Conservation (phyloP, 2,113 vertebrate species). For the Chrysemys picta region DNA sequence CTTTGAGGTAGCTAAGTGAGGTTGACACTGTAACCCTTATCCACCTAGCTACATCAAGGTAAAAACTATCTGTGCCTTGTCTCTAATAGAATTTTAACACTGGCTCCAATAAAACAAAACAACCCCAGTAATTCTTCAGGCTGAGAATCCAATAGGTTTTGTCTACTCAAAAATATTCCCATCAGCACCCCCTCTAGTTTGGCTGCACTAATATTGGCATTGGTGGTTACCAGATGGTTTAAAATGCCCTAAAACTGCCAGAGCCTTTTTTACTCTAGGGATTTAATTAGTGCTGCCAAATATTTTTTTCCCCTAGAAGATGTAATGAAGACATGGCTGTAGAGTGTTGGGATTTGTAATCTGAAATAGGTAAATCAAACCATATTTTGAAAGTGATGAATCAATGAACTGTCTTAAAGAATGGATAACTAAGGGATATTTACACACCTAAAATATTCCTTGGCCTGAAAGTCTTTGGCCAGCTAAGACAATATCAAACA, state of each 20-base stretch:
- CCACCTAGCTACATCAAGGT: background rate
- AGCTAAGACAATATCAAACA: background rate
- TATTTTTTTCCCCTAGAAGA: background rate
- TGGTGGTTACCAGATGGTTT: background rate
- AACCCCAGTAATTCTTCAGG: background rate
- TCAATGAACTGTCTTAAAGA: background rate
- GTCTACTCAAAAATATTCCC: background rate
- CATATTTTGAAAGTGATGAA: background rate
- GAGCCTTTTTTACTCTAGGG: background rate
- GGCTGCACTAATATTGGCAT: background rate
- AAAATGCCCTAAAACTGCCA: background rate
- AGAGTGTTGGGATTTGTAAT: background rate
- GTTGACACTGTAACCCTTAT: background rate
- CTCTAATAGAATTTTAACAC: background rate
- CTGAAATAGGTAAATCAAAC: background rate
- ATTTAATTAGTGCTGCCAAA: background rate
- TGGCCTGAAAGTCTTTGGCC: background rate
- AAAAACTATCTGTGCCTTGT: background rate
- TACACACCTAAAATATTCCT: background rate
- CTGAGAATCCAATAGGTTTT: background rate
- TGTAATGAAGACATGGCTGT: background rate
- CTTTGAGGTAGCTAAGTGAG: background rate
- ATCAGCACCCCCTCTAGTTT: background rate
- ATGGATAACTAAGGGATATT: background rate
- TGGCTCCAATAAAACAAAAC: background rate